Evolutionary conservation across 1,140 invertebrate species (phyloP).

Genomic region (Drosophila murphyi): DNA sequence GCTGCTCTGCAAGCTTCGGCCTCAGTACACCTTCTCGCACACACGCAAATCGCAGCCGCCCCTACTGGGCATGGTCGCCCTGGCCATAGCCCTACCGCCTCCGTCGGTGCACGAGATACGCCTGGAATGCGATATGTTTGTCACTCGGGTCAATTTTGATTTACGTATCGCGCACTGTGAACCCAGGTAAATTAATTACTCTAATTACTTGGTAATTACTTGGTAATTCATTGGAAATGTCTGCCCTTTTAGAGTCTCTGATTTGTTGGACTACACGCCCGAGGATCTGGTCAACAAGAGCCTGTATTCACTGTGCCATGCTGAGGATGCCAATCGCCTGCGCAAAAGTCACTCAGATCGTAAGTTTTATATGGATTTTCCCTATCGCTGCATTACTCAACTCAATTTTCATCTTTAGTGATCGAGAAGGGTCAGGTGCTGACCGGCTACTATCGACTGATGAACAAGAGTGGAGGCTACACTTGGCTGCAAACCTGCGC

Average conservation of each 20-base stretch:
- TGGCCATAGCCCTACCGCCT: conserved; percentile 97
- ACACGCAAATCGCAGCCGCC: conserved; percentile 93
- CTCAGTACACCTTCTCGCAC: conserved; percentile 96
- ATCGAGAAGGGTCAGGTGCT: conserved; percentile 98
- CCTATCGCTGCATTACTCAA: not conserved
- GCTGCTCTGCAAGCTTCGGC: conserved; percentile 94
- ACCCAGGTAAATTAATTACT: conserved; percentile 90
- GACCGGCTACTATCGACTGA: conserved; percentile 97
- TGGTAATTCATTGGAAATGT: conserved; percentile 23
- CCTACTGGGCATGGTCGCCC: conserved; percentile 95
- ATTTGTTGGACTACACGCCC: conserved; percentile 95
- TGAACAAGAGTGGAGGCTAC: conserved; percentile 98
- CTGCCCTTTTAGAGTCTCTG: conserved; percentile 90
- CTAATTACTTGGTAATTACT: fast-evolving
- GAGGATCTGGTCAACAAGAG: conserved; percentile 97
- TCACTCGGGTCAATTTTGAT: conserved; percentile 97
- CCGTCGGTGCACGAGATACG: conserved; percentile 98
- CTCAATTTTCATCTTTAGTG: conserved; percentile 88
- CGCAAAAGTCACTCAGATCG: conserved; percentile 96
- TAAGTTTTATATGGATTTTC: conserved; percentile 87
- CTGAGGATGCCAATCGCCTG: conserved; percentile 96
- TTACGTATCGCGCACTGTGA: conserved; percentile 98
- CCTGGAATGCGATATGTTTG: conserved; percentile 98
- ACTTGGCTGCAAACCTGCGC: conserved; percentile 98
- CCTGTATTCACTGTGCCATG: conserved; percentile 96